phyloP scores from a whole-genome alignment of 2,113 vertebrate species.

The Diadophis punctatus region DNA sequence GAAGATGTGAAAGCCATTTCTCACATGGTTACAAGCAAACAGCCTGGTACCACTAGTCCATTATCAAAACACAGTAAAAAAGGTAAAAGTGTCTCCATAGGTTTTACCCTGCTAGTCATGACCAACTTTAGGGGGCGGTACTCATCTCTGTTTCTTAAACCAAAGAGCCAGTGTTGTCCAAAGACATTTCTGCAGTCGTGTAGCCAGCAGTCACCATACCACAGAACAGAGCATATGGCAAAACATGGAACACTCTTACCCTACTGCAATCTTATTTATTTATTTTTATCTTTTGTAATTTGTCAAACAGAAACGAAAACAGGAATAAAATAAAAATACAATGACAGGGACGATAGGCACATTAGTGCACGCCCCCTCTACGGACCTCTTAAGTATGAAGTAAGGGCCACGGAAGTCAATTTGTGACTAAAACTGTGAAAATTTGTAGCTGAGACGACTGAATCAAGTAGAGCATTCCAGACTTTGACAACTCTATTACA shows the following conservation, averaged over 20 bases:
- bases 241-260: neutral
- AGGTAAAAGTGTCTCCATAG: neutral
- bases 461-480: too few species aligned
- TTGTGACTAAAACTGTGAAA: too few species aligned
- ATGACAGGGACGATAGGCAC: too few species aligned
- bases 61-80: neutral
- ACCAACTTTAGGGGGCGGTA: neutral
- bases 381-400: too few species aligned
- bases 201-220: neutral
- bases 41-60: neutral
- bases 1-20: neutral
- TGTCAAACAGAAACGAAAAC: too few species aligned
- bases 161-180: neutral
- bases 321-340: too few species aligned
- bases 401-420: too few species aligned
- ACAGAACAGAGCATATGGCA: neutral
- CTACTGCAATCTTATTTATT: too few species aligned
- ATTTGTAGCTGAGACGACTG: too few species aligned
- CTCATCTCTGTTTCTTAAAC: neutral
- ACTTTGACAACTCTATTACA: too few species aligned
- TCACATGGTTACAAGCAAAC: neutral
- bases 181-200: neutral
- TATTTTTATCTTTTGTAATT: too few species aligned
- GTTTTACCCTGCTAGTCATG: neutral
- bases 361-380: too few species aligned